Evolutionary conservation across 2,797 vertebrate genomes (phyloP).

Genomic region (Pelobates cultripes): DNA sequence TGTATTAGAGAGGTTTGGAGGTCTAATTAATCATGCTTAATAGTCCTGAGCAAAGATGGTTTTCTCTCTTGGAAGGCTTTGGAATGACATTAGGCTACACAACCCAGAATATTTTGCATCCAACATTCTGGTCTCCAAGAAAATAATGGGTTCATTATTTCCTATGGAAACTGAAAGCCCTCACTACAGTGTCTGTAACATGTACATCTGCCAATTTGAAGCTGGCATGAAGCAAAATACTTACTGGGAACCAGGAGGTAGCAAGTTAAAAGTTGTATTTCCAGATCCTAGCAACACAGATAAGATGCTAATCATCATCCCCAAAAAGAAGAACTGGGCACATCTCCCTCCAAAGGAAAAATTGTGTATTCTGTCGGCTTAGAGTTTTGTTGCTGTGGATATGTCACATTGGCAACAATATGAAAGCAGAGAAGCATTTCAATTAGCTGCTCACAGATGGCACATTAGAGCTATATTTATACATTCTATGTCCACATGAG

Average conservation of each 20-base stretch:
- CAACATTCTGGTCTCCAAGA: slow-evolving; percentile 42
- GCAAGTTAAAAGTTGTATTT: slow-evolving; percentile 37
- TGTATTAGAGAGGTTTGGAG: slow-evolving; percentile 20
- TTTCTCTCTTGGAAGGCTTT: not conserved
- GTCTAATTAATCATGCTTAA: slow-evolving; percentile 49
- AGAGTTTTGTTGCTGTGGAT: slow-evolving; percentile 28
- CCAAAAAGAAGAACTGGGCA: not conserved
- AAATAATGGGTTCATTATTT: slow-evolving; percentile 55
- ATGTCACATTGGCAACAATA: slow-evolving; percentile 22
- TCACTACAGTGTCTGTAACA: slow-evolving; percentile 41
- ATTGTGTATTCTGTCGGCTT: slow-evolving; percentile 14
- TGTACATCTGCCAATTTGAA: slow-evolving; percentile 30
- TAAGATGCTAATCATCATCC: slow-evolving; percentile 42
- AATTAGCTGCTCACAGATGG: slow-evolving; percentile 13
- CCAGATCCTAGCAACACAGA: slow-evolving; percentile 32
- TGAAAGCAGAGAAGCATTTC: not conserved
- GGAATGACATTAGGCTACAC: slow-evolving; percentile 36
- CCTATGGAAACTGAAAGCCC: slow-evolving; percentile 52
- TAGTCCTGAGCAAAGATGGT: slow-evolving; percentile 28
- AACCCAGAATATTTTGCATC: slow-evolving; percentile 38
- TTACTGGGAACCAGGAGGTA: slow-evolving; percentile 31
- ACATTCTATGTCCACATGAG: slow-evolving; percentile 1
- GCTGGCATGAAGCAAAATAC: slow-evolving; percentile 36
- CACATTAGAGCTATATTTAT: slow-evolving; percentile 27
- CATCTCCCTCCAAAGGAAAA: slow-evolving; percentile 11